Base-by-base conservation (phyloP, 1,140 invertebrate species). In the Drosophila athabasca region DNA sequence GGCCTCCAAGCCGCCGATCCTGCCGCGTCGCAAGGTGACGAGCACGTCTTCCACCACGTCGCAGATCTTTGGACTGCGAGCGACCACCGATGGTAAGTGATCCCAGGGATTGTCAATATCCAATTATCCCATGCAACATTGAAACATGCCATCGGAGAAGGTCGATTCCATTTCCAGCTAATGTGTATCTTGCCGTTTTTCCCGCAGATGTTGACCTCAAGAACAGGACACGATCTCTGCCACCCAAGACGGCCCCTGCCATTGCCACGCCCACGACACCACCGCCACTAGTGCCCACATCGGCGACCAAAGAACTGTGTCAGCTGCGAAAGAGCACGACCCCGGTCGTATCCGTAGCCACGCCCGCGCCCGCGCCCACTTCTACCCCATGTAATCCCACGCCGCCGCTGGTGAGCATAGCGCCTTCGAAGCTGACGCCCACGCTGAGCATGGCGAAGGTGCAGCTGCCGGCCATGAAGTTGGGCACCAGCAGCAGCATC, bases 181-280 rank as follows among this genome's bases (percentile, higher is more conserved):
- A 39, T 39, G 3, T 13, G 9, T 5, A 13, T 39, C 35, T 3
- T 39, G 9, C n/a, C 13, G 9, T 3, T 6, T 3, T 17, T 5
- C 26, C 6, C 3, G 4, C 26, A 90, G 90, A 90, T 67, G 19
- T 60, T 1, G 89, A 90, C 19, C 53, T 57, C 7, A 94, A 94
- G 92, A 80, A 93, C 62, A 95, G 95, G 92, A 95, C 94, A 43
- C 94, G 94, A 24, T 95, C 95, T 59, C 90, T 95, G 43, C 95
- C 95, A 50, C 94, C 94, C 50, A 92, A 80, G 43, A 59, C 69
- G 17, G 24, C 90, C n/a, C 78, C 76, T 64, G 66, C 78, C 29
- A 90, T 91, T 44, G 90, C 90, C 29, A 90, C 90, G 43, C 90
- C 90, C 19, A 91, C 90, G 7, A 91, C 90, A 11, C 90, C 90